Conservation (phyloP, 2,113 vertebrate genomes). For the Ascaphus truei region DNA sequence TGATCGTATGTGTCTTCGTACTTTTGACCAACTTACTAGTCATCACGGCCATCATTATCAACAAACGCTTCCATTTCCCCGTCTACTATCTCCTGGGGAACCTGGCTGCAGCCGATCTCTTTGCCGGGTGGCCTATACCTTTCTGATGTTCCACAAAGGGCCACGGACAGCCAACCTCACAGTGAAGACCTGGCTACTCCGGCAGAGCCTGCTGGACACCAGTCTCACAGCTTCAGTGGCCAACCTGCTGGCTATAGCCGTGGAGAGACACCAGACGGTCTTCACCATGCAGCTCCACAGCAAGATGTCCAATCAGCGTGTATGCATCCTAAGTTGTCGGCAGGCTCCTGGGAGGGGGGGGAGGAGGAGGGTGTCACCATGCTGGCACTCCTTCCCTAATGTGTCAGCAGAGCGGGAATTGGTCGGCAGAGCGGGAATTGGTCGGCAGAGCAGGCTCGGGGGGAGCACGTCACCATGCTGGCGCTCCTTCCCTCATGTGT, state of each 20-base stretch:
- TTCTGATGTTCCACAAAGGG: slow-evolving; percentile 87
- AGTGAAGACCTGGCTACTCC: slow-evolving; percentile 76
- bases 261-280: slow-evolving; percentile 86
- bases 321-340: slow-evolving; percentile 74
- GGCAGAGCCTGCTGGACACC: slow-evolving; percentile 83
- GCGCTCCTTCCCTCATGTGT: too few relatives aligned
- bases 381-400: too few relatives aligned
- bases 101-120: slow-evolving; percentile 85
- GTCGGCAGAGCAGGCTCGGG: too few relatives aligned
- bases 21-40: slow-evolving; percentile 84
- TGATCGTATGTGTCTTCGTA: slow-evolving; percentile 77
- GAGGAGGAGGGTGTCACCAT: too few relatives aligned
- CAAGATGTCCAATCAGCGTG: slow-evolving; percentile 74
- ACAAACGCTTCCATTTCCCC: slow-evolving; percentile 86
- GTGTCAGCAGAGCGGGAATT: too few relatives aligned
- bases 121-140: slow-evolving; percentile 83
- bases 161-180: slow-evolving; percentile 75
- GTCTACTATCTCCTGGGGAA: slow-evolving; percentile 90
- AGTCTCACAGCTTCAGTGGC: slow-evolving; percentile 85
- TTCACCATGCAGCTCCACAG: slow-evolving; percentile 89
- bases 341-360: too few relatives aligned
- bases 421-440: too few relatives aligned
- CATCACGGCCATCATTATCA: slow-evolving; percentile 77
- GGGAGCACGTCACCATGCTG: too few relatives aligned
- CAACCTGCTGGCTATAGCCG: slow-evolving; percentile 84